Evolutionary conservation across 2,888 invertebrate species (phyloP), one percentile per base, ranked within the genome.

Genomic region (Meandrusa payeni): DNA sequence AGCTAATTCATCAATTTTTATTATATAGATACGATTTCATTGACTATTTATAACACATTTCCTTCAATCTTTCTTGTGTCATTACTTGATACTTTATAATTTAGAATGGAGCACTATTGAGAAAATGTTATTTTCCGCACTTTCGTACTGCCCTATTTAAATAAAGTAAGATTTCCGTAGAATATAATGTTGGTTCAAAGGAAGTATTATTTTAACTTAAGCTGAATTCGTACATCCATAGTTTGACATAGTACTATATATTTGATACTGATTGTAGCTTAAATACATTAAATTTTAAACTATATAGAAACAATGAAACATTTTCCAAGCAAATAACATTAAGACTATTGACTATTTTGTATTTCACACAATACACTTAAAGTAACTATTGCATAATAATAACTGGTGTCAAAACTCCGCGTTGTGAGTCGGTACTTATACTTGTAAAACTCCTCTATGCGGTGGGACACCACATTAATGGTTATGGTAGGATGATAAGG

Each of bases 61-160:
- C n/a, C n/a, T n/a, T n/a, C n/a, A n/a, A n/a, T n/a, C n/a, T n/a
- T n/a, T n/a, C n/a, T n/a, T n/a, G n/a, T n/a, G n/a, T n/a, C n/a
- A n/a, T n/a, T n/a, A n/a, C n/a, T n/a, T n/a, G n/a, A n/a, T n/a
- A n/a, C n/a, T n/a, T n/a, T n/a, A n/a, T n/a, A n/a, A n/a, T n/a
- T n/a, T n/a, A n/a, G n/a, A n/a, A n/a, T n/a, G n/a, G n/a, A n/a
- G n/a, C 15, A 15, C 15, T 15, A 3, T 4, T 15, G 2, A 15
- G 5, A 17, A 15, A n/a, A 3, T 13, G 34, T 34, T 29, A 31
- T 39, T 44, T 44, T 39, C 33, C 38, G 44, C 44, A 13, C 33
- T 44, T 44, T 22, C 44, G 22, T 39, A n/a, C 32, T 27, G 20
- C 29, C 23, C 12, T 26, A 6, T 20, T 39, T 29, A 12, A 17